Evolutionary conservation across 2,888 invertebrate genomes (phyloP).

Genomic region (Leptinotarsa haldemani): DNA sequence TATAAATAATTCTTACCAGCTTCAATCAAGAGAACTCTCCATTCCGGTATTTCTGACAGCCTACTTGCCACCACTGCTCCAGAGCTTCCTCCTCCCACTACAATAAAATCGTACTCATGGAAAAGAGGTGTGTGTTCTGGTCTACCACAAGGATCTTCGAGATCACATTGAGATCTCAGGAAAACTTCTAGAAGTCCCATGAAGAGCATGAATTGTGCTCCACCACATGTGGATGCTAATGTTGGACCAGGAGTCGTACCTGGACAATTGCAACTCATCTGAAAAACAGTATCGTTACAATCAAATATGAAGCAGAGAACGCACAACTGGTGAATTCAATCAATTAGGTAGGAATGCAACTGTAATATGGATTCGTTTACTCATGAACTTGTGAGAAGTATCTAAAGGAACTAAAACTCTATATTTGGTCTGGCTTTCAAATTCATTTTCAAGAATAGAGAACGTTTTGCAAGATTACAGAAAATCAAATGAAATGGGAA

Average conservation of each 20-base stretch:
- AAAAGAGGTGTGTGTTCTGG: constrained; percentile 72
- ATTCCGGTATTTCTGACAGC: constrained; percentile 78
- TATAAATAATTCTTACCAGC: constrained; percentile 68
- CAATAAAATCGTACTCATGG: constrained; percentile 80
- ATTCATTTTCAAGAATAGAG: too few relatives aligned
- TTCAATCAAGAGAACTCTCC: constrained; percentile 79
- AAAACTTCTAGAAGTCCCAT: constrained; percentile 91
- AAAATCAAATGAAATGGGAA: too few relatives aligned
- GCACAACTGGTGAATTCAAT: too few relatives aligned
- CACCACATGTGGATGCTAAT: constrained; percentile 85
- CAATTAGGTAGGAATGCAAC: too few relatives aligned
- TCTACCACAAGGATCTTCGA: constrained; percentile 87
- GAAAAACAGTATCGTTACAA: constrained; percentile 9
- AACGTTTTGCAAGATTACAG: too few relatives aligned
- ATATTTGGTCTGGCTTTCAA: too few relatives aligned
- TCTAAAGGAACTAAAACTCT: too few relatives aligned
- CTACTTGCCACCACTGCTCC: constrained; percentile 80
- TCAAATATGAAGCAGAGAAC: too few relatives aligned
- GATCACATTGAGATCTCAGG: constrained; percentile 85
- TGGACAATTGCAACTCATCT: constrained; percentile 79
- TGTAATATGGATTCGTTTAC: too few relatives aligned
- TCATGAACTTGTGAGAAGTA: too few relatives aligned
- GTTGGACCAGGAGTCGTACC: constrained; percentile 85
- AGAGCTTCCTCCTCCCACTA: constrained; percentile 79
- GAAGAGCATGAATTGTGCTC: constrained; percentile 87